Evolutionary conservation across 2,113 vertebrate genomes (phyloP), one percentile per base, ranked within the genome.

Genomic region (Heterocephalus glaber): DNA sequence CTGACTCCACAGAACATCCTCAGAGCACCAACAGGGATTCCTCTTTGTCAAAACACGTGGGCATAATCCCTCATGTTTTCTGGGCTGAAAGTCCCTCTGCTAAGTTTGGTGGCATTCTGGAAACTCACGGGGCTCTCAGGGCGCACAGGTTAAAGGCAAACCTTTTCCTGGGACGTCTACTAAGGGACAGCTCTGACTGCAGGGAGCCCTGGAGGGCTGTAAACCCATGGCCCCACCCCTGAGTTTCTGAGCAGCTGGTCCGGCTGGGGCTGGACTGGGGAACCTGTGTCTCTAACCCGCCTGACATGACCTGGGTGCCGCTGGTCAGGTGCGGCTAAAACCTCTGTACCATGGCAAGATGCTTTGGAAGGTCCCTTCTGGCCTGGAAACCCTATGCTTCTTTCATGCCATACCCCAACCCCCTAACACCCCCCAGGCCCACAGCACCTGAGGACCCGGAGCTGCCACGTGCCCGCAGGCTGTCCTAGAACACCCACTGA

Each of bases 1-100:
- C 79, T 65, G 61, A 84, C 9, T 72, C 54, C 56, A 95, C 77
- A 89, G 66, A 58, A 86, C 28, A 93, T 33, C 80, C 82, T 52
- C 58, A 89, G 54, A 81, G 8, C 12, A 56, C 16, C 24, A 81
- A 24, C 0, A 96, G 76, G 47, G 41, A 79, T 80, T 94, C 22
- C 12, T 56, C n/a, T 86, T 93, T 84, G 56, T 79, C 60, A 49
- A 81, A 95, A 61, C 58, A 65, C 0, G 2, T 35, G 58, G 74
- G 24, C 47, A 89, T 1, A 84, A 33, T 80, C 58, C 80, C 76
- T 95, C 28, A 92, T 54, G 41, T 83, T 72, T 90, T 56, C 74
- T 79, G 65, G 72, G 58, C 82, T 47, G 52, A 63, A 70, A 84
- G 52, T 38, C 44, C 26, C 4, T 61, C 74, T 90, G 68, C 54